Conservation (phyloP, 92 coral and sea anemone genomes). For the Palythoa heliodiscus region DNA sequence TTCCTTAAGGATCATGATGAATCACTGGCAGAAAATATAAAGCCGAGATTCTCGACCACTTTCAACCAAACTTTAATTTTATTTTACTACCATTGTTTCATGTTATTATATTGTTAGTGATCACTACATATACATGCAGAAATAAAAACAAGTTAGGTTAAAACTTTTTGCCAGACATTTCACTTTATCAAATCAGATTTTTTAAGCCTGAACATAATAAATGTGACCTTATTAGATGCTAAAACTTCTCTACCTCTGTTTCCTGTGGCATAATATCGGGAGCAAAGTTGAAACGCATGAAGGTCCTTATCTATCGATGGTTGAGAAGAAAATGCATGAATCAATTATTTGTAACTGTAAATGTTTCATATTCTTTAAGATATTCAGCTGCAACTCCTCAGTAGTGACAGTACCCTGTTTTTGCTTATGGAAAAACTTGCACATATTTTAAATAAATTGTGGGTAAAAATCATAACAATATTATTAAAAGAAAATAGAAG, state of each 20-base stretch:
- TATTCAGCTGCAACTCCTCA: neutral
- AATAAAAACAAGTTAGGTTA: neutral
- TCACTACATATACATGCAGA: slow-evolving; percentile 6
- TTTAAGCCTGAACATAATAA: neutral
- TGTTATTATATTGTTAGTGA: neutral
- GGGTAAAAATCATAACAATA: too few relatives aligned
- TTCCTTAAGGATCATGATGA: neutral
- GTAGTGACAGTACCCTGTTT: neutral
- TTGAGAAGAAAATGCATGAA: neutral
- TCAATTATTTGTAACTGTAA: neutral
- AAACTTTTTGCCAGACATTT: neutral
- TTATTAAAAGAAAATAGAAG: too few relatives aligned
- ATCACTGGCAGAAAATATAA: neutral
- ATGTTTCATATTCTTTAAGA: neutral
- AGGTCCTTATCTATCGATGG: neutral
- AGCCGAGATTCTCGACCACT: neutral
- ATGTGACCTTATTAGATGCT: neutral
- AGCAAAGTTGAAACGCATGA: neutral
- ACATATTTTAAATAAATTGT: too few relatives aligned
- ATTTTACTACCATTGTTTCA: neutral
- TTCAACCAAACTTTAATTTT: neutral
- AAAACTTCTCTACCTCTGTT: neutral
- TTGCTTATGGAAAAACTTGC: neutral
- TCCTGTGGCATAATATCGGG: neutral
- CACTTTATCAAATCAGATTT: neutral